Percentiles rank a stretch among this genome's conserved stretches.
Evolutionary conservation across 2,113 vertebrate species (phyloP).

Genomic region (Megatriorchis doriae): DNA sequence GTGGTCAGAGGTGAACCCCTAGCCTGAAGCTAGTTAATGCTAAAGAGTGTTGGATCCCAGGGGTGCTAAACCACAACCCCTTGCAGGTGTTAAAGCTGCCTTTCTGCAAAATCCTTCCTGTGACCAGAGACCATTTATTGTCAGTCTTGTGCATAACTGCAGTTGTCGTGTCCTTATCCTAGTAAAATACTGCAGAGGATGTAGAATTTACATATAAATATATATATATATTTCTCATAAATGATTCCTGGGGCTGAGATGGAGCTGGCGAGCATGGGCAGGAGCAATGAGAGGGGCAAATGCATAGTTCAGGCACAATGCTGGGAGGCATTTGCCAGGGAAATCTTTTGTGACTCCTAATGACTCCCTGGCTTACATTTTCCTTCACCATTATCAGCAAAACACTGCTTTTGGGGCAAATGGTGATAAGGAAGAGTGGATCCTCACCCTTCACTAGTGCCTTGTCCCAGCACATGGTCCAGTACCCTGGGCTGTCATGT

Average conservation of each 20-base stretch:
- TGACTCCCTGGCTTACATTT: background rate
- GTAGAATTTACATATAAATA: background rate
- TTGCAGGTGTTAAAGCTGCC: background rate
- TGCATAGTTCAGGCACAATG: background rate
- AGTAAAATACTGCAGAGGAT: background rate
- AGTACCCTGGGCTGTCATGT: accelerated
- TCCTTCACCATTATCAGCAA: background rate
- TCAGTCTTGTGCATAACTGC: background rate
- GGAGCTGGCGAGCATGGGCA: background rate
- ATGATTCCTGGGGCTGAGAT: background rate
- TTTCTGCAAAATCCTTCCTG: background rate
- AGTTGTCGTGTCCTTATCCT: background rate
- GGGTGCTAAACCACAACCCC: background rate
- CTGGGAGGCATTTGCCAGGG: background rate
- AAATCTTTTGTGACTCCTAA: background rate
- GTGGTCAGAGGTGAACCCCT: background rate
- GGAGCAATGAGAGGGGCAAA: background rate
- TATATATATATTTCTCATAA: background rate
- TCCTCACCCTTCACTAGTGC: background rate
- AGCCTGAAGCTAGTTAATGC: background rate
- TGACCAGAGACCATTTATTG: background rate
- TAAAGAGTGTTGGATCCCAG: background rate
- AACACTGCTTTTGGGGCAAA: background rate
- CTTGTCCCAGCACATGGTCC: background rate
- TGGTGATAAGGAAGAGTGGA: background rate